Evolutionary conservation across 2,888 invertebrate species (phyloP).

Genomic region (Xylota segnis): DNA sequence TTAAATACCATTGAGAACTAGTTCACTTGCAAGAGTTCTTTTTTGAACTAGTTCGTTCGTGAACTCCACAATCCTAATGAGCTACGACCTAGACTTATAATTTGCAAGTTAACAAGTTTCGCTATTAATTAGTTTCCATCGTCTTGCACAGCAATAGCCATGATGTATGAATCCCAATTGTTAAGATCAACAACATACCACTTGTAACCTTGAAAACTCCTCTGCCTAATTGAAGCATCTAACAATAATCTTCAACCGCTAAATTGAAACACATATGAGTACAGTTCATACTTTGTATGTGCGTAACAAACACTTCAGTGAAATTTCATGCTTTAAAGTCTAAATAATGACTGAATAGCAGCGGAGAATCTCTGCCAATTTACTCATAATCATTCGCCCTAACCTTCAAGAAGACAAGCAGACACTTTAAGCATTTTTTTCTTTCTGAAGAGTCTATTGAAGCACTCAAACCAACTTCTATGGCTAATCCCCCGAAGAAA

Average conservation of each 20-base stretch:
- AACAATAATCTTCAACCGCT: constrained; percentile 1
- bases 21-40: no score
- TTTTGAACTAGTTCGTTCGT: no score
- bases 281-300: not conserved
- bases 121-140: no score
- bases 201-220: not conserved
- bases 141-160: no score
- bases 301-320: constrained; percentile 17
- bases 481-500: not conserved
- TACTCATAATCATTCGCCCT: not conserved
- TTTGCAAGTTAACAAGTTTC: no score
- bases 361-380: constrained; percentile 2
- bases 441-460: not conserved
- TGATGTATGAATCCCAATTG: not conserved
- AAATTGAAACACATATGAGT: not conserved
- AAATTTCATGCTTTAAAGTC: constrained; percentile 8
- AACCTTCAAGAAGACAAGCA: constrained; percentile 13
- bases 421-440: not conserved
- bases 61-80: no score
- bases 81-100: no score
- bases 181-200: not conserved
- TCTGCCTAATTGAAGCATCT: constrained; percentile 28
- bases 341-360: not conserved
- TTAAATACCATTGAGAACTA: no score
- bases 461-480: not conserved